Conservation (phyloP, 1,140 invertebrate species). For the Nomia melanderi region DNA sequence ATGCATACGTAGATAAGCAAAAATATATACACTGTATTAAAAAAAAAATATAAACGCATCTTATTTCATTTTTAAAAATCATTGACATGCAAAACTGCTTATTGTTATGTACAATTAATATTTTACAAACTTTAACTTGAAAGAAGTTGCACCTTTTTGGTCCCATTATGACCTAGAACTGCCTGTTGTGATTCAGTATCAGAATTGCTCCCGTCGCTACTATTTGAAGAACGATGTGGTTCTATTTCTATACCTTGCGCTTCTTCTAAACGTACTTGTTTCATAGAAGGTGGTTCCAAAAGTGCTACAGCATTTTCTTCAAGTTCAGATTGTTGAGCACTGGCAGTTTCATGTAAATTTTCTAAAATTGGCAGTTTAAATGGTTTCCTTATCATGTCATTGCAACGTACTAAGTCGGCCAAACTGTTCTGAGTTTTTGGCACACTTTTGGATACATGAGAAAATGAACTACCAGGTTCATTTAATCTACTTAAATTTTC, state of each 20-base stretch:
- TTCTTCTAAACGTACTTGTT: conserved; percentile 62
- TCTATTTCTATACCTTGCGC: conserved; percentile 68
- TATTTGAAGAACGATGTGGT: conserved; percentile 71
- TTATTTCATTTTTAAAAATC: not conserved
- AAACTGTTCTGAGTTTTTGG: conserved; percentile 20
- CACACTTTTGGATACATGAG: conserved; percentile 34
- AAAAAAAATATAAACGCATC: not conserved
- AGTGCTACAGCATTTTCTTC: conserved; percentile 70
- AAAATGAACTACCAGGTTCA: conserved; percentile 18
- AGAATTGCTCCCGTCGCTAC: conserved; percentile 77
- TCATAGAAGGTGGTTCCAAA: conserved; percentile 60
- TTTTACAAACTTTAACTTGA: not conserved
- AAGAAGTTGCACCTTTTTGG: conserved; percentile 65
- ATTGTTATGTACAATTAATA: not conserved
- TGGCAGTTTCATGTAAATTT: conserved; percentile 72
- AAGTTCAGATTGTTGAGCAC: conserved; percentile 71
- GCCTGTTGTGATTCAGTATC: conserved; percentile 76
- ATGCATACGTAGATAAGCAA: conserved; percentile 2
- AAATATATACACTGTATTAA: not conserved
- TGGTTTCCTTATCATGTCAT: conserved; percentile 64
- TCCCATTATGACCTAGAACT: conserved; percentile 60
- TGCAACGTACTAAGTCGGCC: conserved; percentile 30
- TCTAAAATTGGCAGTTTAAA: conserved; percentile 76
- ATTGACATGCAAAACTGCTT: not conserved
- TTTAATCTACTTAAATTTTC: conserved; percentile 38